A percentile compares a stretch with the other conserved stretches of the same genome.
These are phyloP conservation scores for Blastobasis adustella DNA, from an alignment of 2,888 invertebrate genomes.

Conservation along the genomic window DNA sequence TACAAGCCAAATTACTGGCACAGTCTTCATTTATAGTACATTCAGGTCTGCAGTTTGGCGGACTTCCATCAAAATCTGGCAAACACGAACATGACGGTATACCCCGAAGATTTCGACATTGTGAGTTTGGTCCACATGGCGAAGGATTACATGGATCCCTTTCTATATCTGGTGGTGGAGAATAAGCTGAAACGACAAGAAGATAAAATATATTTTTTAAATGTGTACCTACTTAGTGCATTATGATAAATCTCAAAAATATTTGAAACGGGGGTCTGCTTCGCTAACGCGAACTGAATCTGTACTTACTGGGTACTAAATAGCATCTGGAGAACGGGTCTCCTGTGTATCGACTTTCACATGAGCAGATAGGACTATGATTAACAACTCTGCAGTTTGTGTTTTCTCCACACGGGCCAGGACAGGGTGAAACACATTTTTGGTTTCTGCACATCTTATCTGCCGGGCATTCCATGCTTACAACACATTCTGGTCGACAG, in stretches of 20 bases:
- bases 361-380: slow-evolving; percentile 82
- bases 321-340: slow-evolving; percentile 81
- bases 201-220: too few relatives aligned
- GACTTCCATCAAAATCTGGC: slow-evolving; percentile 76
- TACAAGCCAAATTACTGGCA: slow-evolving; percentile 78
- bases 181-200: slow-evolving; percentile 35
- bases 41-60: slow-evolving; percentile 80
- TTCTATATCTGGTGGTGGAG: slow-evolving; percentile 31
- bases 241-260: too few relatives aligned
- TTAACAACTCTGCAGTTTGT: slow-evolving; percentile 82
- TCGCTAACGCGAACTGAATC: background rate
- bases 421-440: slow-evolving; percentile 83
- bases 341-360: slow-evolving; percentile 74
- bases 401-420: slow-evolving; percentile 81
- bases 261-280: too few relatives aligned
- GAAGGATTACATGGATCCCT: slow-evolving; percentile 80
- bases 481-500: slow-evolving; percentile 84
- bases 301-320: slow-evolving; percentile 51
- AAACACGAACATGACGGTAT: slow-evolving; percentile 78
- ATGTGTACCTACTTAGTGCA: too few relatives aligned
- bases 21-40: slow-evolving; percentile 82
- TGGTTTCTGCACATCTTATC: slow-evolving; percentile 79
- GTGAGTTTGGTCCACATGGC: slow-evolving; percentile 79
- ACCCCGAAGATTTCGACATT: slow-evolving; percentile 73
- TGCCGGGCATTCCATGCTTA: slow-evolving; percentile 79